Evolutionary conservation across 2,797 vertebrate species (phyloP), one percentile per base, ranked within the genome.

Genomic region (Lepus townsendii): DNA sequence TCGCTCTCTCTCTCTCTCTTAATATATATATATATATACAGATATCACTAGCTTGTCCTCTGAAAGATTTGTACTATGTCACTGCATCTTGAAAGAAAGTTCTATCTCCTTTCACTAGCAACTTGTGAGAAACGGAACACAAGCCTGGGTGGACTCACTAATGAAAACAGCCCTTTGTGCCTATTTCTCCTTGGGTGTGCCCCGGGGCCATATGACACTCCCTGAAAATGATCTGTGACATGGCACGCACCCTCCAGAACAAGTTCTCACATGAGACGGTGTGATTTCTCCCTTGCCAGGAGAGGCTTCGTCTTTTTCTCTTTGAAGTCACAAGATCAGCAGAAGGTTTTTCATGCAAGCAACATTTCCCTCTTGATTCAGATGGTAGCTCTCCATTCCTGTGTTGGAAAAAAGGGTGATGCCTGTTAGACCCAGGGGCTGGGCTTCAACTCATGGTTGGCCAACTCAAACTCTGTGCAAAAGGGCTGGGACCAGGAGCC

Each of bases 301-400:
- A 94, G n/a, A 85, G 54, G 13, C 30, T 88, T 94, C 32, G 86
- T 95, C 84, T 90, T 96, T 93, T 85, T 96, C 68, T 86, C 72
- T 50, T 84, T 77, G 86, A 86, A 97, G 96, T 97, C 95, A 96
- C 50, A 95, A 97, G 93, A 96, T 93, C 85, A 91, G 82, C 90
- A 93, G 83, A 94, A 79, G 90, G n/a, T 82, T 91, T 89, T 92
- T 42, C 75, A 89, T 91, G 63, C 93, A 83, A 94, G 65, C 79
- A 52, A 78, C 22, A 77, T 85, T 91, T 84, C 38, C 65, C 38
- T 92, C 50, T 90, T 47, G 32, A 78, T 83, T 91, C 71, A 92
- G 85, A 60, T 27, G 69, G 52, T 38, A 78, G 85, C 42, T 91
- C 66, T 91, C 66, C 27, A 12, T 79, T 94, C 47, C 38, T 2